Base-by-base conservation (phyloP, 92 coral and sea anemone genomes). In the Parazoanthus swiftii region DNA sequence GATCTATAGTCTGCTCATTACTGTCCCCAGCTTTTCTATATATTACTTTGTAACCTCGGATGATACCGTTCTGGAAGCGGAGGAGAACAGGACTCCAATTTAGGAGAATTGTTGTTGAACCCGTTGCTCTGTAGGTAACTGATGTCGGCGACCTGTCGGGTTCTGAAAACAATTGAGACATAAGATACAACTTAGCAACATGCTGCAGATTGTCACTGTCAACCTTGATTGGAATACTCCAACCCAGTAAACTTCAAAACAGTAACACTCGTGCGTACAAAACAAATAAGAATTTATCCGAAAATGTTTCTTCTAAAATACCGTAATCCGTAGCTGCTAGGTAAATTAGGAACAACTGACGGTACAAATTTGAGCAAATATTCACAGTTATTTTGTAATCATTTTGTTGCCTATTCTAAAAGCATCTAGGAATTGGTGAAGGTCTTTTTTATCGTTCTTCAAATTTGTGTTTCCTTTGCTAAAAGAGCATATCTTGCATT, bases 61-160 rank as follows among this genome's bases (percentile, higher is more conserved):
- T 89, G 23, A 78, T 72, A 23, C 95, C 92, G 80, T 93, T 91
- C 38, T 74, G 71, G 16, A 85, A 81, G 48, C 10, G 86, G 44
- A 80, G 66, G 18, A 89, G 88, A 44, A 93, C 84, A 80, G 81
- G 83, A 56, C 87, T 90, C 95, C 95, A 93, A 58, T 85, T 71
- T 26, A 93, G 81, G 37, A 82, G 43, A 33, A 93, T 81, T 71
- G 85, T 67, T 5, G 95, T 93, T 4, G 95, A 93, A 76, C 89
- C 82, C 37, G 90, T 86, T 18, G 86, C 56, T 14, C 77, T 74
- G 58, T 82, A 66, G 35, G 78, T 85, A 79, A 93, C 70, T 67
- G 79, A 63, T 35, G 79, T 44, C 15, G 94, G 94, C 3, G 92
- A 65, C n/a, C 77, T 63, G 14, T 76, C 87, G 14, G 95, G 94